These are phyloP conservation scores for Meghimatium bilineatum DNA, from an alignment of 2,888 invertebrate species.

Conservation along the genomic window DNA sequence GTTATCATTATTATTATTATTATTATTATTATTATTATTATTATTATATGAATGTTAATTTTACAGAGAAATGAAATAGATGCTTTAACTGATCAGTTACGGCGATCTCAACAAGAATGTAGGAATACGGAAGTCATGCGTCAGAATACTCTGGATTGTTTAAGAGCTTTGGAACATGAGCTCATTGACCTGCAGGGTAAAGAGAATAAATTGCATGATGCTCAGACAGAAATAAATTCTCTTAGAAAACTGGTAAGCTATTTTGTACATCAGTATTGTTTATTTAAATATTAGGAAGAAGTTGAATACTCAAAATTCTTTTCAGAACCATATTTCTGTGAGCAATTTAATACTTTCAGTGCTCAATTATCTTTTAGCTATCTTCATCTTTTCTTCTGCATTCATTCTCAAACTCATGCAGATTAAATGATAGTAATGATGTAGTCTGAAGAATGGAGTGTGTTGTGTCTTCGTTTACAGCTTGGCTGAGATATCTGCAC, in stretches of 20 bases:
- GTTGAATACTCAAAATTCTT: not conserved
- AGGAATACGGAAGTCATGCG: conserved; percentile 66
- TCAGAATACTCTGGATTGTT: conserved; percentile 65
- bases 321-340: not conserved
- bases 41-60: not conserved
- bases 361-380: too few relatives aligned
- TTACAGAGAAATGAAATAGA: conserved; percentile 64
- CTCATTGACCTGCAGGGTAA: conserved; percentile 61
- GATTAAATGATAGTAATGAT: too few relatives aligned
- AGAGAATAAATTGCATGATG: conserved; percentile 61
- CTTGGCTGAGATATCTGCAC: too few relatives aligned
- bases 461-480: too few relatives aligned
- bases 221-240: conserved; percentile 64
- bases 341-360: not conserved
- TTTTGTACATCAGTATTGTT: conserved; percentile 39
- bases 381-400: too few relatives aligned
- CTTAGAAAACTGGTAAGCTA: conserved; percentile 61
- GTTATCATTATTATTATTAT: too few relatives aligned
- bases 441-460: too few relatives aligned
- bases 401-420: too few relatives aligned
- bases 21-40: not conserved
- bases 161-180: conserved; percentile 64
- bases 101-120: conserved; percentile 65
- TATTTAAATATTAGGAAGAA: not conserved
- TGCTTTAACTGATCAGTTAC: conserved; percentile 59